These are phyloP conservation scores for Cariama cristata DNA, from an alignment of 2,113 vertebrate species.

Conservation along the genomic window DNA sequence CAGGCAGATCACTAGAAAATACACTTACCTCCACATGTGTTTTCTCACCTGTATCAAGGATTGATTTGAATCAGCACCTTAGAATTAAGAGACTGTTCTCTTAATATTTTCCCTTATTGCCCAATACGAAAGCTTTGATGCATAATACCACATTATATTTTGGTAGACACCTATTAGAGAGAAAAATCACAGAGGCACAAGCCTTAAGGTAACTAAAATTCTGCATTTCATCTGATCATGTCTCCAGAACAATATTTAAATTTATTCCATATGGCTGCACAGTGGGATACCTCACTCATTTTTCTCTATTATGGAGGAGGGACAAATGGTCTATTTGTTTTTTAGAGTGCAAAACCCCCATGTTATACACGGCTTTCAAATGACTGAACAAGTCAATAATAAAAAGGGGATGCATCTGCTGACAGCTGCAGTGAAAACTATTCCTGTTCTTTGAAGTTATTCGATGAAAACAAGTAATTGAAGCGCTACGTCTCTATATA, in stretches of 20 bases:
- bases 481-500: not conserved
- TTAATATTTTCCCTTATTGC: not conserved
- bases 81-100: not conserved
- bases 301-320: not conserved
- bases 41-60: not conserved
- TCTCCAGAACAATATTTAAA: not conserved
- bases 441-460: not conserved
- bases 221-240: not conserved
- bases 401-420: not conserved
- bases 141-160: not conserved
- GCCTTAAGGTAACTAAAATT: not conserved
- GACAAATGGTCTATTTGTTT: not conserved
- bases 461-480: not conserved
- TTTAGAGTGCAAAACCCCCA: not conserved
- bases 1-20: not conserved
- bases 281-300: not conserved
- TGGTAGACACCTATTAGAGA: not conserved
- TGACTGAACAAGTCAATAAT: not conserved
- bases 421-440: not conserved
- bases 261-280: not conserved
- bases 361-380: not conserved
- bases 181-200: not conserved
- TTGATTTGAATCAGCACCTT: not conserved
- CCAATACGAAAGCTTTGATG: not conserved
- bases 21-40: not conserved